Evolutionary conservation across 2,797 vertebrate genomes (phyloP).

Genomic region (Ctenochaetus hawaiiensis): DNA sequence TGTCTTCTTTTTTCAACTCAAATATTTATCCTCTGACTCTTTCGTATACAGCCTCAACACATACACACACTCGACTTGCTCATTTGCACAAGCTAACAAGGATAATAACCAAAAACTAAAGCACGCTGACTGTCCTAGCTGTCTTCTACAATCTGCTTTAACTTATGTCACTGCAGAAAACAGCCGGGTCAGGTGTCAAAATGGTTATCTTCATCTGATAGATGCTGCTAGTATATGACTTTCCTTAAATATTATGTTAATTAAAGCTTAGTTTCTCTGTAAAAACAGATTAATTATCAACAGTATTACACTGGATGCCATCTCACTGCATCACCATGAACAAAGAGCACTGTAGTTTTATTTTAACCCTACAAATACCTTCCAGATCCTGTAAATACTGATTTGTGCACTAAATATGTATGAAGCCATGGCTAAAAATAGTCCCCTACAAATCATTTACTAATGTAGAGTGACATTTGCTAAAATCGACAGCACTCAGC

Average conservation of each 20-base stretch:
- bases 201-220: no score
- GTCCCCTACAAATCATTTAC: not conserved
- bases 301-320: not conserved
- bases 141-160: not conserved
- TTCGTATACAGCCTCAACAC: not conserved
- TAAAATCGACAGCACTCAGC: not conserved
- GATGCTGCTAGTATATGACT: no score
- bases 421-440: not conserved
- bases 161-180: not conserved
- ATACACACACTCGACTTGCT: no score
- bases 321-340: not conserved
- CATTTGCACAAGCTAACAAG: not conserved
- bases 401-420: not conserved
- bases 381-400: not conserved
- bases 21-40: not conserved
- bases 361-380: not conserved
- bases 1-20: not conserved
- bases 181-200: no score
- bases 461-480: not conserved
- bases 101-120: not conserved
- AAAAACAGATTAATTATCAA: not conserved
- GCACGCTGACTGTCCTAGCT: not conserved
- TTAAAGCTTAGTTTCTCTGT: not conserved
- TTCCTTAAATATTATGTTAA: no score
- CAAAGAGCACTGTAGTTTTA: not conserved